These are phyloP conservation scores for Papilio gigon DNA, from an alignment of 2,888 invertebrate genomes.

Conservation along the genomic window DNA sequence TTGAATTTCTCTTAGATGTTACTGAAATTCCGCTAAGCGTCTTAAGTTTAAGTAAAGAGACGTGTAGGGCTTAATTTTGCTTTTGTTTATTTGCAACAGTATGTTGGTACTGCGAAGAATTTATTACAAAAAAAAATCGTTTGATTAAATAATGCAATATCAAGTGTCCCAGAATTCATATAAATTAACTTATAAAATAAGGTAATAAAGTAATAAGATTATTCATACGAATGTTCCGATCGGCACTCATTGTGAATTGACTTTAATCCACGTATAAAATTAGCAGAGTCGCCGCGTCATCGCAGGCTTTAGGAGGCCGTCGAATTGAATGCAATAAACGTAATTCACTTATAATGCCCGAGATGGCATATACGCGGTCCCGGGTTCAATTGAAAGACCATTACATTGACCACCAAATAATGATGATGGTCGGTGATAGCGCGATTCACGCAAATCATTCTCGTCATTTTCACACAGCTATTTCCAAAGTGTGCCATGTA, in stretches of 20 bases:
- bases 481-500: conserved; percentile 32
- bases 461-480: conserved; percentile 37
- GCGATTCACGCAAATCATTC: conserved; percentile 27
- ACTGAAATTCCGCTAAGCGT: no score
- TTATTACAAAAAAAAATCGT: no score
- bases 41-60: no score
- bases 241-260: background rate
- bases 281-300: conserved; percentile 19
- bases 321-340: conserved; percentile 18
- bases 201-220: background rate
- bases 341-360: conserved; percentile 38
- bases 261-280: background rate
- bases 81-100: no score
- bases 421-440: conserved; percentile 24
- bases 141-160: no score
- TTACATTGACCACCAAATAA: conserved; percentile 29
- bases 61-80: no score
- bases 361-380: background rate
- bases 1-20: background rate
- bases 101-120: no score
- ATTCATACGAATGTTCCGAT: background rate
- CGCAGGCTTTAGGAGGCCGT: background rate
- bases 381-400: conserved; percentile 36
- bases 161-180: no score
- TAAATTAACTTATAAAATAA: background rate